Evolutionary conservation across 37 sponge, comb jelly and placozoan species (phyloP).

Genomic region (Dysidea cf. avara): DNA sequence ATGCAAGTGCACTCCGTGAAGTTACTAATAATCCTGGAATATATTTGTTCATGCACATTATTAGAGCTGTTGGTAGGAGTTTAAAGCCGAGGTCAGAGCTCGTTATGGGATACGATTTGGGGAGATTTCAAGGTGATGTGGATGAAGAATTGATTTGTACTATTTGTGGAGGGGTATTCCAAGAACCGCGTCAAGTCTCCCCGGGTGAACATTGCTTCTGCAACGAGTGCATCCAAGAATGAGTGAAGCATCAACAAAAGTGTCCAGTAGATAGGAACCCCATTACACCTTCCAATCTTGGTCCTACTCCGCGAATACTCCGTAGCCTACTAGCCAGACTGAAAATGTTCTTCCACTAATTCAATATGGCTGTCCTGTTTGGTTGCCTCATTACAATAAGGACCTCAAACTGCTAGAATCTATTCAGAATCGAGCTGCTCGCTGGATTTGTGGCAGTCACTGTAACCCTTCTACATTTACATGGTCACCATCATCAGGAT

Average conservation of each 20-base stretch:
- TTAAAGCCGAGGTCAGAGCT: no score
- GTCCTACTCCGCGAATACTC: conserved; percentile 86
- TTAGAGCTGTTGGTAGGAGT: no score
- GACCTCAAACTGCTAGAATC: no score
- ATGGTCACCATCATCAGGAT: no score
- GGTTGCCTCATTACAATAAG: no score
- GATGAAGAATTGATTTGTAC: conserved; percentile 94
- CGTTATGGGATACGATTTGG: conserved; percentile 88
- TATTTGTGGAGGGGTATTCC: conserved; percentile 85
- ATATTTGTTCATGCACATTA: no score
- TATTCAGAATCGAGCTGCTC: no score
- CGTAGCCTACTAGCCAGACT: conserved; percentile 85
- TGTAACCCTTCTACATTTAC: no score
- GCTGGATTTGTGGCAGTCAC: no score
- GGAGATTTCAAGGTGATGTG: conserved; percentile 77
- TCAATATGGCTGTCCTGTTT: no score
- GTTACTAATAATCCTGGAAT: no score
- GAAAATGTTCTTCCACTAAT: conserved; percentile 78
- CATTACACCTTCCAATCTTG: conserved; percentile 68
- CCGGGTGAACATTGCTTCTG: conserved; percentile 97
- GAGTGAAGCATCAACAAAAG: conserved; percentile 82
- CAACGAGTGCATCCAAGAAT: conserved; percentile 80
- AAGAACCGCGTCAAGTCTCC: conserved; percentile 79
- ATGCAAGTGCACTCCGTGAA: no score
- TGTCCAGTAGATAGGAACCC: conserved; percentile 90